Evolutionary conservation across 2,888 invertebrate species (phyloP).

Genomic region (Baronia brevicornis): DNA sequence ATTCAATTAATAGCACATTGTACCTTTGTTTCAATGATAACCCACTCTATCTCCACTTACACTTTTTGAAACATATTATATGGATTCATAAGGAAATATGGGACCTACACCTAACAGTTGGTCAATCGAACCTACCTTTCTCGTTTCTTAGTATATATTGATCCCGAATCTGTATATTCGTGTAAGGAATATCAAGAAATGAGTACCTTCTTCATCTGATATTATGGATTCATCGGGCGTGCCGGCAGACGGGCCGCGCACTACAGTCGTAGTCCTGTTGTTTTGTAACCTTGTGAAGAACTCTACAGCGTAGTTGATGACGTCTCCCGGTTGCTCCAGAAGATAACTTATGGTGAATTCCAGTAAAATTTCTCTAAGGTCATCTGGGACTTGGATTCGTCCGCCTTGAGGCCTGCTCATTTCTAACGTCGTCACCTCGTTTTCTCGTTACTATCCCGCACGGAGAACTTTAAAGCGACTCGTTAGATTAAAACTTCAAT

Average conservation of each 20-base stretch:
- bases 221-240: slow-evolving; percentile 89
- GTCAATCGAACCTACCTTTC: slow-evolving; percentile 16
- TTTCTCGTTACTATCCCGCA: slow-evolving; percentile 60
- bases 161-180: slow-evolving; percentile 21
- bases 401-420: slow-evolving; percentile 80
- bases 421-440: slow-evolving; percentile 71
- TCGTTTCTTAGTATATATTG: slow-evolving; percentile 29
- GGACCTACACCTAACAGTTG: no score
- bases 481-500: slow-evolving; percentile 65
- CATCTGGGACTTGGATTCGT: slow-evolving; percentile 92
- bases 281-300: slow-evolving; percentile 92
- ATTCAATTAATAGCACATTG: no score
- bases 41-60: no score
- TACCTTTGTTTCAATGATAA: no score
- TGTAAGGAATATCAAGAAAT: slow-evolving; percentile 31
- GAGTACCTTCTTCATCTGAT: slow-evolving; percentile 87
- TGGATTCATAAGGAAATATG: no score
- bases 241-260: slow-evolving; percentile 69
- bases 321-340: slow-evolving; percentile 93
- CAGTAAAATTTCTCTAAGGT: slow-evolving; percentile 94
- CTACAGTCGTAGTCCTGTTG: slow-evolving; percentile 79
- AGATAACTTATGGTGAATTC: slow-evolving; percentile 98
- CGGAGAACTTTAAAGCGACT: slow-evolving; percentile 60
- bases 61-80: no score
- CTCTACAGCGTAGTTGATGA: slow-evolving; percentile 93